Conservation (phyloP, 2,113 vertebrate species). For the Myanophis thanlyinensis region DNA sequence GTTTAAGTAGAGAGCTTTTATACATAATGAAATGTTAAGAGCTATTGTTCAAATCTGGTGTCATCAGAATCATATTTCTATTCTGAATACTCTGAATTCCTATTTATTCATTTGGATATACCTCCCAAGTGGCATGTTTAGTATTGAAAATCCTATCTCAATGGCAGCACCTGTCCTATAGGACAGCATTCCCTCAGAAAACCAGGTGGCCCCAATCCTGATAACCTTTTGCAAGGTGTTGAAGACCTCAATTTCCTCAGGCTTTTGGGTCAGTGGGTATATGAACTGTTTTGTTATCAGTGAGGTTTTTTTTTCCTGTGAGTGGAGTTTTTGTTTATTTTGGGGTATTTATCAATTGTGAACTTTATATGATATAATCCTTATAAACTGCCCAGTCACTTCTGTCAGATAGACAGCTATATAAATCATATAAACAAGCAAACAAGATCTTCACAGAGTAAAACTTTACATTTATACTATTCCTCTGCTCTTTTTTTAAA, state of each 20-base stretch:
- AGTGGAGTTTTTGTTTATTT: too few species aligned
- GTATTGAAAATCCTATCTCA: neutral
- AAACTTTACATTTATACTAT: too few species aligned
- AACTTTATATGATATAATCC: too few species aligned
- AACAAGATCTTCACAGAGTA: neutral
- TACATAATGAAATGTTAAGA: neutral
- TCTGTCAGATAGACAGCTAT: too few species aligned
- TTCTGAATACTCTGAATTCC: neutral
- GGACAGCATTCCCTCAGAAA: neutral
- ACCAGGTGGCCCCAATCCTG: neutral
- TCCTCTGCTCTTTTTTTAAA: too few species aligned
- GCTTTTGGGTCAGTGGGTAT: too few species aligned
- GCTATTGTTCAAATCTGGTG: neutral
- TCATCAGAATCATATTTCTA: neutral
- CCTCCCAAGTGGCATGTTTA: neutral
- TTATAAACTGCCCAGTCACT: too few species aligned
- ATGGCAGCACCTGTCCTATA: neutral
- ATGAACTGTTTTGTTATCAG: too few species aligned
- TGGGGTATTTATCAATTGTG: too few species aligned
- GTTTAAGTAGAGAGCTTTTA: neutral
- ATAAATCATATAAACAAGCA: neutral
- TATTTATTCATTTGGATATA: neutral
- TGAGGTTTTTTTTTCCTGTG: too few species aligned
- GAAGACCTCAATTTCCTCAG: too few species aligned
- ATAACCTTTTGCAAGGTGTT: neutral